Evolutionary conservation across 1,140 invertebrate species (phyloP).

Genomic region (Coelopa frigida): DNA sequence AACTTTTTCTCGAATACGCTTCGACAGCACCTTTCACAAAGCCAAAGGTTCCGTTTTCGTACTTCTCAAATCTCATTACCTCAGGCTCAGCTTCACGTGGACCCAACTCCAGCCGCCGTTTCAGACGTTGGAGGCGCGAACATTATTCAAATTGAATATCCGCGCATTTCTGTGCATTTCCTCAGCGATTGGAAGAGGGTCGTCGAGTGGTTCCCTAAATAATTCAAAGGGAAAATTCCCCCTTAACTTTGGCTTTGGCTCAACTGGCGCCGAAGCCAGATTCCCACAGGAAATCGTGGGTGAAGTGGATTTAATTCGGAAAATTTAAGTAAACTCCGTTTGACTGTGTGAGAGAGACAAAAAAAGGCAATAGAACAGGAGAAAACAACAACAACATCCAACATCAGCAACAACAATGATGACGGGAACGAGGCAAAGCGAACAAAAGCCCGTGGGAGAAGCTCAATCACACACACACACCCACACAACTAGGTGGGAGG

Average conservation of each 20-base stretch:
- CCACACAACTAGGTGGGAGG: slow-evolving; percentile 1
- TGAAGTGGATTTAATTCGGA: background rate
- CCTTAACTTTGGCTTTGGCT: background rate
- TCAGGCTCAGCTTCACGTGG: too few relatives aligned
- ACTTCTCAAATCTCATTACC: too few relatives aligned
- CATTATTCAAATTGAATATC: slow-evolving; percentile 43
- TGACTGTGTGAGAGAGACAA: background rate
- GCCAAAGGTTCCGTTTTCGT: too few relatives aligned
- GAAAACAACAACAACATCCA: slow-evolving; percentile 1
- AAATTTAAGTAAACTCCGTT: background rate
- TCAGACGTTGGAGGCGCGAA: too few relatives aligned
- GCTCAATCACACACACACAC: slow-evolving; percentile 16
- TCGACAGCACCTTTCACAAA: too few relatives aligned
- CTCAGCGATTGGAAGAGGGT: background rate
- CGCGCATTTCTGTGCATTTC: slow-evolving; percentile 27
- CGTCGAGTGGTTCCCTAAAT: background rate
- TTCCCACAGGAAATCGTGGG: background rate
- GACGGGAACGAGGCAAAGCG: too few relatives aligned
- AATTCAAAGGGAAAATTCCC: background rate
- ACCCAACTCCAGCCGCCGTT: too few relatives aligned
- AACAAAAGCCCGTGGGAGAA: slow-evolving; percentile 13
- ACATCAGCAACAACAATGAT: too few relatives aligned
- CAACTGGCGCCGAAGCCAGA: background rate
- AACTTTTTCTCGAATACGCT: too few relatives aligned
- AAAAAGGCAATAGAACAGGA: background rate